Evolutionary conservation across 2,888 invertebrate species (phyloP).

Genomic region (Stictocephala bisonia): DNA sequence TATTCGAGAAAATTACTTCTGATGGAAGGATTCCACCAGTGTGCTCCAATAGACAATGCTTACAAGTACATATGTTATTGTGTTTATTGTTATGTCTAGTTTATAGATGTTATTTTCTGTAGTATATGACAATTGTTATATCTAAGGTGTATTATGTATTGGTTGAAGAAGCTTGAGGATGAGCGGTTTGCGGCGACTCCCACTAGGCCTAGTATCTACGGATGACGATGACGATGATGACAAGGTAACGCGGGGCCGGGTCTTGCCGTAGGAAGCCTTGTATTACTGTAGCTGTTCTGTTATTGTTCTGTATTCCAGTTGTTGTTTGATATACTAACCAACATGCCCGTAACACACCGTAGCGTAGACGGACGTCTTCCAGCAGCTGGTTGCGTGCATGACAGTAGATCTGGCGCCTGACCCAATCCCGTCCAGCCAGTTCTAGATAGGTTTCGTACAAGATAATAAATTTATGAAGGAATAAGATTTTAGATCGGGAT

Average conservation of each 20-base stretch:
- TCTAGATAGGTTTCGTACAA: too few species aligned
- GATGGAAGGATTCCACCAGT: too few species aligned
- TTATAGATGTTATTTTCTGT: not conserved
- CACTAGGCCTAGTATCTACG: not conserved
- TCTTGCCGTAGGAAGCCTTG: conserved; percentile 36
- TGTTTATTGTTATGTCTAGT: not conserved
- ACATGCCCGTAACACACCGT: conserved; percentile 34
- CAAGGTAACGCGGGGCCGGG: conserved; percentile 41
- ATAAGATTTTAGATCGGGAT: too few species aligned
- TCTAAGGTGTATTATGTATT: conserved; percentile 37
- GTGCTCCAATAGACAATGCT: too few species aligned
- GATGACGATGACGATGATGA: not conserved
- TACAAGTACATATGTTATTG: not conserved
- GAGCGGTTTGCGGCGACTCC: not conserved
- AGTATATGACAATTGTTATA: not conserved
- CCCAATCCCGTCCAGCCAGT: too few species aligned
- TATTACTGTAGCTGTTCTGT: conserved; percentile 39
- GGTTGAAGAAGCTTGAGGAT: conserved; percentile 28
- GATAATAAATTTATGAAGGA: too few species aligned
- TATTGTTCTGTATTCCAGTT: too few species aligned
- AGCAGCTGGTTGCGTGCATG: conserved; percentile 34
- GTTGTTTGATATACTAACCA: conserved; percentile 41
- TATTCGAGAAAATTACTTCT: too few species aligned
- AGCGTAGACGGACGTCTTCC: conserved; percentile 35
- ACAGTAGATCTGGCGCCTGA: conserved; percentile 9